phyloP scores from a whole-genome alignment of 2,113 vertebrate species.

The Sclerurus mexicanus region DNA sequence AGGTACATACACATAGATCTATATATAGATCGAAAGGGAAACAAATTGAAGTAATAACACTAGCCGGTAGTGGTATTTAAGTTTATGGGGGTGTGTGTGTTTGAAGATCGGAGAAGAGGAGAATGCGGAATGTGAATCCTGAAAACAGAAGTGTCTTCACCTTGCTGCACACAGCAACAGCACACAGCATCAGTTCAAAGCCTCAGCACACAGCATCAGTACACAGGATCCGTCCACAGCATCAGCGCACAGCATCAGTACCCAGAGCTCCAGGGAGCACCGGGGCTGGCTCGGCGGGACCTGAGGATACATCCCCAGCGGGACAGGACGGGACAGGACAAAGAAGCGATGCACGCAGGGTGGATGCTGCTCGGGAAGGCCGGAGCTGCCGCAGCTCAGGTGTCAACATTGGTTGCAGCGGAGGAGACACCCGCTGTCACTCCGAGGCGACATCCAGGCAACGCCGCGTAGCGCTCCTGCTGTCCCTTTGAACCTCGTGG shows the following conservation, averaged over 20 bases:
- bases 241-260: not conserved
- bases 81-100: not conserved
- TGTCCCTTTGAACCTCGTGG: accelerated
- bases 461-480: accelerated
- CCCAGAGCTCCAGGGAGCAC: accelerated
- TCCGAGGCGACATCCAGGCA: not conserved
- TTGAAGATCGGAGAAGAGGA: not conserved
- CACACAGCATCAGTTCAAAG: too few relatives aligned
- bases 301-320: not conserved
- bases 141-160: not conserved
- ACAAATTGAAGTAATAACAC: not conserved
- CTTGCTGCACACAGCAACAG: not conserved
- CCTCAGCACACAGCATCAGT: not conserved
- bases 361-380: too few relatives aligned
- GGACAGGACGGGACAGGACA: accelerated
- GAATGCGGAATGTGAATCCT: not conserved
- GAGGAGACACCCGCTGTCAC: not conserved
- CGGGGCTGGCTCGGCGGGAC: not conserved
- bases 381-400: not conserved
- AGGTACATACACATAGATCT: not conserved
- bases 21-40: not conserved
- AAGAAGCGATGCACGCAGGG: accelerated
- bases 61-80: not conserved
- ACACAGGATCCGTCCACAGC: not conserved
- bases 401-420: accelerated